phyloP scores from a whole-genome alignment of 1,140 invertebrate genomes.

The Yoshiicerus persimilis region DNA sequence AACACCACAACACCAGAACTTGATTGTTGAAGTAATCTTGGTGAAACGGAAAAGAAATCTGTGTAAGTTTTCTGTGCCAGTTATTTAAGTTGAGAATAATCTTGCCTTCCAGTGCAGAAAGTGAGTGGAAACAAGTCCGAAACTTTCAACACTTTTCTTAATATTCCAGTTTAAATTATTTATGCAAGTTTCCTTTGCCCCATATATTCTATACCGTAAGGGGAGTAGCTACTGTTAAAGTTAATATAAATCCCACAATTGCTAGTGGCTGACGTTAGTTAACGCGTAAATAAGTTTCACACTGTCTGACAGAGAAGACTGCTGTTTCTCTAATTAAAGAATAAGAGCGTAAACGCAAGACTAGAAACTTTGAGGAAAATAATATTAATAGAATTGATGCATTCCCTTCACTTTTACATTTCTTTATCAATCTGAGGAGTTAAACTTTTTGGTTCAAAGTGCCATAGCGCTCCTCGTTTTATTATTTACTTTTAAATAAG shows the following conservation, averaged over 20 bases:
- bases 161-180: background rate
- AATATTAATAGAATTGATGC: background rate
- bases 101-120: background rate
- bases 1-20: too few species aligned
- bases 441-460: background rate
- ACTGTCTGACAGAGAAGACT: background rate
- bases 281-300: background rate
- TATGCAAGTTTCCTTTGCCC: background rate
- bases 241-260: background rate
- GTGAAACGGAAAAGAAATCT: background rate
- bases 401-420: background rate
- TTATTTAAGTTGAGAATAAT: background rate
- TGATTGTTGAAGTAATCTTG: background rate
- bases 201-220: too few species aligned
- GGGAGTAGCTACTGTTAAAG: background rate
- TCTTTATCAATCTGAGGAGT: background rate
- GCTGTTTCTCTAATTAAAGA: background rate
- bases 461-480: background rate
- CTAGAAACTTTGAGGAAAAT: background rate
- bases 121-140: background rate
- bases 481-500: background rate
- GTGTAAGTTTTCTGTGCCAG: background rate
- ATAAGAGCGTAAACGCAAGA: background rate
- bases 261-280: background rate
- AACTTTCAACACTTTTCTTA: background rate